Evolutionary conservation across 2,113 vertebrate species (phyloP), one percentile per base, ranked within the genome.

Genomic region (Tinamus guttatus): DNA sequence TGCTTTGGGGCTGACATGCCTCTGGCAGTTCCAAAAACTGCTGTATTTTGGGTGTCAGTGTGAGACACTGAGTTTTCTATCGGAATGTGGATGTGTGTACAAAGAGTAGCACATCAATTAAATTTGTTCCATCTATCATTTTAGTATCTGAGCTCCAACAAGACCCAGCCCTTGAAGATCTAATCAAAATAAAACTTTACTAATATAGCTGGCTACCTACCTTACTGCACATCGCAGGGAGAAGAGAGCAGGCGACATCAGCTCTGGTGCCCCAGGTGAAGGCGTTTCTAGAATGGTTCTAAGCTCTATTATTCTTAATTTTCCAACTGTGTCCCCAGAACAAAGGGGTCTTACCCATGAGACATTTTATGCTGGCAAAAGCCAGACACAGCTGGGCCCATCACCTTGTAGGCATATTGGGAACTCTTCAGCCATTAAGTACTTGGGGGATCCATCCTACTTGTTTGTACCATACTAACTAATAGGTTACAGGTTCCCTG

Each of bases 301-400:
- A 30, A 16, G 27, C 15, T 54, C 52, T 15, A 15, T 8, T 73
- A 30, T 32, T 32, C 41, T 47, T 19, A 3, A 68, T 28, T 21
- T 20, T 60, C 30, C 40, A 27, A 52, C 32, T 40, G 56, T 43
- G 56, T n/a, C 67, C 22, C 12, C 45, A 93, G 64, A 70, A 40
- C 25, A 5, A 38, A 70, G 8, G 28, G 45, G 52, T 14, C 52
- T 27, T 27, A 28, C 13, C 52, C 52, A 54, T 28, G 15, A 41
- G 11, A 54, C 25, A 49, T 36, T 74, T 75, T n/a, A 54, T 36
- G 43, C 9, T 13, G 84, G 65, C 4, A 59, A 78, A 89, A 45
- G 0, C 15, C 45, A n/a, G 65, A 40, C 0, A 3, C 12, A 24
- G 7, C 12, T 36, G 58, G 0, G 0, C 2, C 32, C 36, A 7